Conservation (phyloP, 2,113 vertebrate genomes). For the Neodon shergylaensis region DNA sequence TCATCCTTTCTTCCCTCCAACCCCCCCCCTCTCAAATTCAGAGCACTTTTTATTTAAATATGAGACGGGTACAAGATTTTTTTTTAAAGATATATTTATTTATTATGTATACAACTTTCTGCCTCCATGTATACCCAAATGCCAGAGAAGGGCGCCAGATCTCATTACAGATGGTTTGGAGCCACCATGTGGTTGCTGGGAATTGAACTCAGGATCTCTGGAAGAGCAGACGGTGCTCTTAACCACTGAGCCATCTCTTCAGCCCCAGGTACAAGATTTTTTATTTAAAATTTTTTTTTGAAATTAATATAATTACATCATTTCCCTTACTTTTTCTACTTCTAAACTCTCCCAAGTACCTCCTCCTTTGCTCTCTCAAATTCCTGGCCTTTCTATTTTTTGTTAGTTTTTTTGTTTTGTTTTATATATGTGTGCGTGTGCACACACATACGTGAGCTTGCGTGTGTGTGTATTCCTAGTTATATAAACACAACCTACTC, state of each 20-base stretch:
- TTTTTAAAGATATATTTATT: too few species aligned
- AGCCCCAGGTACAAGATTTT: background rate
- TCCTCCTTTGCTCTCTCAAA: background rate
- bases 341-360: too few species aligned
- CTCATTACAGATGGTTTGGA: too few species aligned
- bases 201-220: too few species aligned
- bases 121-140: too few species aligned
- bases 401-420: background rate
- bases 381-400: background rate
- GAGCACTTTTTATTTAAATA: background rate
- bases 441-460: too few species aligned
- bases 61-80: background rate
- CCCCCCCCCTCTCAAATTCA: background rate
- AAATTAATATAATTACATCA: background rate
- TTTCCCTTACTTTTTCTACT: background rate
- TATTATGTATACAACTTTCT: too few species aligned
- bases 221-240: too few species aligned
- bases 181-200: too few species aligned
- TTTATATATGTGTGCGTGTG: background rate
- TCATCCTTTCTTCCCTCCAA: background rate
- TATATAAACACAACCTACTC: background rate
- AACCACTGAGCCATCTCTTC: too few species aligned
- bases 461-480: background rate
- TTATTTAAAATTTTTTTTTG: too few species aligned
- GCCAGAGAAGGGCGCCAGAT: too few species aligned